These are phyloP conservation scores for Arrhopalites spinosus DNA, from an alignment of 2,888 invertebrate genomes.

Conservation along the genomic window DNA sequence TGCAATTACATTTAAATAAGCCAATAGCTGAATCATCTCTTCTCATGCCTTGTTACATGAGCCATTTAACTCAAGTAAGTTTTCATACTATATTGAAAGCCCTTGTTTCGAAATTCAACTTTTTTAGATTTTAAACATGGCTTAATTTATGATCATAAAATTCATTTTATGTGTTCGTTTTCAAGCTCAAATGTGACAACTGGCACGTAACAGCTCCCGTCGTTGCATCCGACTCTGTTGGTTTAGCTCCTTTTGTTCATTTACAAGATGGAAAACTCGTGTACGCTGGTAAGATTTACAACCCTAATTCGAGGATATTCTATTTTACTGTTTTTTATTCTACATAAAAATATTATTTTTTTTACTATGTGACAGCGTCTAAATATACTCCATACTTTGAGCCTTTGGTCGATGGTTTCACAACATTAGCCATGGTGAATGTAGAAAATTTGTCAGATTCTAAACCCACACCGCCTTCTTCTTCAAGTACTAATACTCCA, in stretches of 20 bases:
- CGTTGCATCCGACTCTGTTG: slow-evolving; percentile 52
- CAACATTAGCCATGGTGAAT: slow-evolving; percentile 68
- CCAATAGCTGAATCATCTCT: slow-evolving; percentile 92
- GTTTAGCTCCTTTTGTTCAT: slow-evolving; percentile 53
- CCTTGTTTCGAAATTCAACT: neutral
- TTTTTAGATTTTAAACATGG: neutral
- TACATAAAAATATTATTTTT: slow-evolving; percentile 28
- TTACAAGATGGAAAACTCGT: slow-evolving; percentile 53
- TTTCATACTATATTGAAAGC: neutral
- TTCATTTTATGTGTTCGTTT: neutral
- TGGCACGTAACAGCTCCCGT: slow-evolving; percentile 54
- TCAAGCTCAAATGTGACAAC: slow-evolving; percentile 55
- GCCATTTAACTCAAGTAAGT: slow-evolving; percentile 79
- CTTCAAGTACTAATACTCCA: slow-evolving; percentile 64
- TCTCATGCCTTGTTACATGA: slow-evolving; percentile 91
- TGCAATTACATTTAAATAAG: slow-evolving; percentile 90
- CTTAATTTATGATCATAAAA: neutral
- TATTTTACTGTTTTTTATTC: neutral
- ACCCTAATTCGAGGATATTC: neutral
- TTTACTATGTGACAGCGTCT: slow-evolving; percentile 62
- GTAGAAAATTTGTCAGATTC: slow-evolving; percentile 61
- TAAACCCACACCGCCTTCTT: slow-evolving; percentile 61
- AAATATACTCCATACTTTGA: slow-evolving; percentile 75
- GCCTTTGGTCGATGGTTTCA: slow-evolving; percentile 69
- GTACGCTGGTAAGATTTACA: slow-evolving; percentile 48